Base-by-base conservation (phyloP, 2,888 invertebrate species). In the Caradrina clavipalpis region DNA sequence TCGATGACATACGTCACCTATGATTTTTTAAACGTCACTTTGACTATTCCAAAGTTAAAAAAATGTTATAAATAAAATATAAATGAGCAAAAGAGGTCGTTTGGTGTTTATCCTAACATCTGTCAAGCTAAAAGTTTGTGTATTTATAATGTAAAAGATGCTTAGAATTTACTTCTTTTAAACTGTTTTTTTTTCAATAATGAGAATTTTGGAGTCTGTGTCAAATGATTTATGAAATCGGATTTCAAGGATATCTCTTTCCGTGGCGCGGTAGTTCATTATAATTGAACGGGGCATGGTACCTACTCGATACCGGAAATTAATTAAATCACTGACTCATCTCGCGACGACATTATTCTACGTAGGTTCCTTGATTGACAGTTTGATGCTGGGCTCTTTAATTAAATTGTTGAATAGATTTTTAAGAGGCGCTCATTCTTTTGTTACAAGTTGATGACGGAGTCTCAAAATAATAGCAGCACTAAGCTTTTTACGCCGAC, bases 1-100 rank as follows among this genome's bases (percentile, higher is more conserved):
- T 89, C 88, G 90, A 91, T 93, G 93, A 93, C 94, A 91, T 81
- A 86, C 87, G 94, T 93, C 94, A 94, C 80, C 80, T 82, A 82
- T 87, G 85, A 88, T 87, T 92, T 90, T 89, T 83, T 64, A 82
- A 80, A 76, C 85, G 91, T 90, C 91, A 91, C 68, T 83, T 86
- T 89, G 86, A 90, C 83, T 83, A 86, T 92, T 93, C 93, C 80
- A 84, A 88, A 86, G 93, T 93, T 86, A 83, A 94, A 93, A 61
- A 68, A 68, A 71, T 42, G 6, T 31, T 53, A 35, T 31, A 72
- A 76, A 69, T 35, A 60, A 70, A 69, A 78, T 45, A 65, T 56
- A 63, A 63, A 67, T 15, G 3, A 26, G 26, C 17, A 17, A 73
- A 77, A 69, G 47, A 82, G 81, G 58, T 81, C 19, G 19, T 3